Percentiles rank a stretch among this genome's conserved stretches.
These are phyloP conservation scores for Laupala kohalensis DNA, from an alignment of 1,140 invertebrate species.

Conservation along the genomic window DNA sequence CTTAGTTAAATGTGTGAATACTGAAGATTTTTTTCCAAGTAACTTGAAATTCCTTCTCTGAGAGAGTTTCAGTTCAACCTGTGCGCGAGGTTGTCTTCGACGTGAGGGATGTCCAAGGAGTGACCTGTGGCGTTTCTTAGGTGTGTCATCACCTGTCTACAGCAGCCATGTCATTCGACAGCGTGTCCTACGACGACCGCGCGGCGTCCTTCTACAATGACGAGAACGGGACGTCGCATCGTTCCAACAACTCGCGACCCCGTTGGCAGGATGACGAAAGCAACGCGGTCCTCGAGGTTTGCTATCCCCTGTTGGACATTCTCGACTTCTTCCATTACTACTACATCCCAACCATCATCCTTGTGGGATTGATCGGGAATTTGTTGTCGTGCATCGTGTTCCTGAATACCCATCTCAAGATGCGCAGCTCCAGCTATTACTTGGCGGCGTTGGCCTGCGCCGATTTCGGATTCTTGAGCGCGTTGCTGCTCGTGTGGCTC, in stretches of 20 bases:
- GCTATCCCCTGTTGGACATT: constrained; percentile 23
- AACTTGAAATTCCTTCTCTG: no score
- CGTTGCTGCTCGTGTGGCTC: constrained; percentile 38
- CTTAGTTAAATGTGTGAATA: no score
- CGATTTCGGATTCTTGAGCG: constrained; percentile 38
- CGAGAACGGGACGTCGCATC: no score
- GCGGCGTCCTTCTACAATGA: no score
- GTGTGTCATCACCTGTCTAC: no score
- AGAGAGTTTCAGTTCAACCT: no score
- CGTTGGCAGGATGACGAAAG: neutral
- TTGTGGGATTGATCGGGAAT: constrained; percentile 40
- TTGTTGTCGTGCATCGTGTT: constrained; percentile 41
- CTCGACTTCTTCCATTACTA: constrained; percentile 37
- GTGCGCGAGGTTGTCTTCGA: no score
- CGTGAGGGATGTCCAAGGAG: no score
- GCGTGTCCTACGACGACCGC: no score
- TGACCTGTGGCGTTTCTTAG: no score
- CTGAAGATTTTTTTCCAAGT: no score
- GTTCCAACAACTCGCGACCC: neutral
- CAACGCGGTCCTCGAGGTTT: neutral
- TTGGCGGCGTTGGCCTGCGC: constrained; percentile 39
- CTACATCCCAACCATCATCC: constrained; percentile 38
- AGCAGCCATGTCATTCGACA: no score
- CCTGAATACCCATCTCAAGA: constrained; percentile 36
- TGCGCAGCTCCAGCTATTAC: constrained; percentile 43